Base-by-base conservation (phyloP, 1,140 invertebrate species). In the Bemisia tabaci region DNA sequence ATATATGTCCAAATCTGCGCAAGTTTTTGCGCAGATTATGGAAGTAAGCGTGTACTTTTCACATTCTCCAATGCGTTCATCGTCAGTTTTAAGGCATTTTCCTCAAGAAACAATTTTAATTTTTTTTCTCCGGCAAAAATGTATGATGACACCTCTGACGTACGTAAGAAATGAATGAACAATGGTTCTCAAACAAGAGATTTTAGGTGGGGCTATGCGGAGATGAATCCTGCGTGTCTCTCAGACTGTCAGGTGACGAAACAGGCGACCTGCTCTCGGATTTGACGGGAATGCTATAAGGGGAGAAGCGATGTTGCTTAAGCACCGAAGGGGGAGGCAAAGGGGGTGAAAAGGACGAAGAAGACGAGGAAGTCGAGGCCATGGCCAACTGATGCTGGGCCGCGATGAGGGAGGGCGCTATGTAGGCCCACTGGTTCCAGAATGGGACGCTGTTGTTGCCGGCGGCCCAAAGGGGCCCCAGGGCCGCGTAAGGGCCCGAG, bases 401-500 rank as follows among this genome's bases (percentile, higher is more conserved):
- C 27, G 27, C 26, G 17, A 39, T 26, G 2, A 48, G 26, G 12
- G 67, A 68, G 21, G 65, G 65, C n/a, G 67, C 66, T 22, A 68
- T 64, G 64, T 59, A 69, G n/a, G 69, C 68, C 71, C 70, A 71
- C 21, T 64, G 69, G 33, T 66, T 67, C 68, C 62, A 69, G 27
- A 63, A 65, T 1, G 59, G 64, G 11, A 62, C 26, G 22, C 26
- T 58, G 39, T 58, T 59, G 22, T 23, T 39, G 26, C 68, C 60
- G 39, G 68, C 63, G 17, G 64, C 26, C 67, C 25, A 26, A 62
- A 25, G 22, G 25, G 25, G 60, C 67, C 68, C n/a, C 68, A 64
- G 67, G 66, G 66, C 59, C 68, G 60, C 69, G 66, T 60, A 71
- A 65, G 12, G 70, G 64, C 63, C 25, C 70, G 79, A 59, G 1